Evolutionary conservation across 37 sponge, comb jelly and placozoan species (phyloP), one percentile per base, ranked within the genome.

Genomic region (Hexactinellida sp.): DNA sequence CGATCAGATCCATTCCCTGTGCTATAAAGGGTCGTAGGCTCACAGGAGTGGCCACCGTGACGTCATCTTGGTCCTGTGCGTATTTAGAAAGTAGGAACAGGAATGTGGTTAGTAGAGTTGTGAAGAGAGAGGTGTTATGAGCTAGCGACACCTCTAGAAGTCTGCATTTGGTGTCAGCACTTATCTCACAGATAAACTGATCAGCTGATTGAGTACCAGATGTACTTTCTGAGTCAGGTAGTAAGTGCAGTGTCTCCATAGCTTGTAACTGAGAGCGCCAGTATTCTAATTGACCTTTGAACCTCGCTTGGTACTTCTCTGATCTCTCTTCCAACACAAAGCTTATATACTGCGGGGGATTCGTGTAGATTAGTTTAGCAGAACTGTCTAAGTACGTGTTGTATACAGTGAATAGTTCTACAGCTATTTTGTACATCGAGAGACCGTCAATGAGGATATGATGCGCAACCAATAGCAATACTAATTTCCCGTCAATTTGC

Each of bases 11-110:
- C 76, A 63, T 63, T 63, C 76, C 76, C 13, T 63, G 76, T 7
- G 76, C 5, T 10, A 63, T 63, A n/a, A 21, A 23, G 3, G 76
- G 30, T 3, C 76, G 76, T 63, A 63, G 21, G 30, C 76, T 63
- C 76, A 63, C 13, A 3, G 76, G 76, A 7, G 76, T 63, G 76
- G 76, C 76, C 3, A 63, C 34, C 34, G 76, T 63, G 34, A 63
- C 76, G 76, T 63, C 76, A n/a, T 63, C 76, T n/a, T 63, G 76
- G 30, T 63, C 76, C 13, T 63, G 76, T n/a, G 76, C 21, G 76
- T 63, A 63, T n/a, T 63, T 63, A 7, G 76, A 63, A 23, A 63
- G 76, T 10, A 63, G 76, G 76, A 63, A 63, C 21, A 23, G 19
- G 76, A 25, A 63, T 10, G 76, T 23, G 32, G 76, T 23, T 7